Evolutionary conservation across 2,797 vertebrate genomes (phyloP).

Genomic region (Myiotriccus ornatus): DNA sequence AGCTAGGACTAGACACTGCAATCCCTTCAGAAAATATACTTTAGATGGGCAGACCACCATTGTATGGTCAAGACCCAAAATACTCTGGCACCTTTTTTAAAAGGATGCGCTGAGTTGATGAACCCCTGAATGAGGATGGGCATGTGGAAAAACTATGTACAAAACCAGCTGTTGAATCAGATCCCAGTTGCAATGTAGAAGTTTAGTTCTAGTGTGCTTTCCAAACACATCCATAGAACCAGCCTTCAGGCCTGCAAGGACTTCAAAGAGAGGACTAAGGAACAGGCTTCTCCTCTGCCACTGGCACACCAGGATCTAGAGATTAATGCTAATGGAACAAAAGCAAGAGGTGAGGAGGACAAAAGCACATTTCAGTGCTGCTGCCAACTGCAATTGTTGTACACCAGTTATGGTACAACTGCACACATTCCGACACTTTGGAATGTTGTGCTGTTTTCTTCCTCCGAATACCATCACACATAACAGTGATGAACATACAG

Average conservation of each 20-base stretch:
- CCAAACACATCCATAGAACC: background rate
- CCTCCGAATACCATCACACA: background rate
- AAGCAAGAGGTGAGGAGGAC: background rate
- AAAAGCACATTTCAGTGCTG: background rate
- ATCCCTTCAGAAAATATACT: background rate
- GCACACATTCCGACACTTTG: background rate
- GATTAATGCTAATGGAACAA: background rate
- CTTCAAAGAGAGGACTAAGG: background rate
- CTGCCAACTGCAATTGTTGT: background rate
- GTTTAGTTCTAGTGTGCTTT: background rate
- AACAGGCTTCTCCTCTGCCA: background rate
- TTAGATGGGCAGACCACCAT: background rate
- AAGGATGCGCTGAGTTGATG: background rate
- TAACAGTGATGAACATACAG: background rate
- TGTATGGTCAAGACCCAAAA: background rate
- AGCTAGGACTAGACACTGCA: background rate
- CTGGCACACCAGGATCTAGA: background rate
- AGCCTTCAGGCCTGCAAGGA: background rate
- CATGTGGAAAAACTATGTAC: background rate
- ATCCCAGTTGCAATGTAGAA: background rate
- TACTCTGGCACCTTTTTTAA: background rate
- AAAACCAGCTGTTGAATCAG: fast-evolving
- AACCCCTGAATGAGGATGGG: background rate
- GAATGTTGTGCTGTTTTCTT: background rate
- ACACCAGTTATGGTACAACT: background rate